Base-by-base conservation (phyloP, 2,797 vertebrate genomes). In the Discoglossus pictus region DNA sequence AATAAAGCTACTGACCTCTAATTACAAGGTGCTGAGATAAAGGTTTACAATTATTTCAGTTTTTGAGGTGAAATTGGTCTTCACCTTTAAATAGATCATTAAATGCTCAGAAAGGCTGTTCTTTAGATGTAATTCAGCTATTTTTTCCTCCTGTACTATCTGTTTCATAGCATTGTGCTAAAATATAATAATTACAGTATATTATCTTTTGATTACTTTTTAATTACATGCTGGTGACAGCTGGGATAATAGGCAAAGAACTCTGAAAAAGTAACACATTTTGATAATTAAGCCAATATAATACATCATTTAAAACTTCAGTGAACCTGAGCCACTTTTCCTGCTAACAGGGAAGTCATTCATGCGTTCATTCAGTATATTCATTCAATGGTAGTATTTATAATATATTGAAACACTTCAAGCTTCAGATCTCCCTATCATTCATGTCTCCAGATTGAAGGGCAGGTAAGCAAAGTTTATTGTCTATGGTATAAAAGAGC, bases 21-120 rank as follows among this genome's bases (percentile, higher is more conserved):
- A 72, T 67, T 65, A 76, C 65, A 65, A 38, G 70, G 68, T 63
- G 53, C 21, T 64, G 65, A 68, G 17, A 46, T 71, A 43, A 23
- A 11, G 0, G 7, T 20, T 51, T 73, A 40, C 20, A 39, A 18
- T 24, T 39, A 43, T 43, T 20, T 36, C 2, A 11, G 21, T 51
- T 1, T n/a, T 38, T 27, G 17, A 24, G 35, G 11, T 21, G 10
- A 61, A 35, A 44, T 52, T 23, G 1, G 8, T 24, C 53, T 39
- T 34, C 17, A 42, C 13, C 1, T 18, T 38, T 58, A 27, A 6
- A 7, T 43, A 27, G 12, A 43, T 53, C 18, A 40, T 20, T 47
- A 50, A 61, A 61, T 50, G 42, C 20, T 15, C 15, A n/a, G n/a
- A n/a, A n/a, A n/a, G n/a, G 17, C 43, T 11, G 21, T 63, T 40